Percentiles rank a stretch among this genome's conserved stretches.
These are phyloP conservation scores for Agrypnus murinus DNA, from an alignment of 2,888 invertebrate genomes.

Conservation along the genomic window DNA sequence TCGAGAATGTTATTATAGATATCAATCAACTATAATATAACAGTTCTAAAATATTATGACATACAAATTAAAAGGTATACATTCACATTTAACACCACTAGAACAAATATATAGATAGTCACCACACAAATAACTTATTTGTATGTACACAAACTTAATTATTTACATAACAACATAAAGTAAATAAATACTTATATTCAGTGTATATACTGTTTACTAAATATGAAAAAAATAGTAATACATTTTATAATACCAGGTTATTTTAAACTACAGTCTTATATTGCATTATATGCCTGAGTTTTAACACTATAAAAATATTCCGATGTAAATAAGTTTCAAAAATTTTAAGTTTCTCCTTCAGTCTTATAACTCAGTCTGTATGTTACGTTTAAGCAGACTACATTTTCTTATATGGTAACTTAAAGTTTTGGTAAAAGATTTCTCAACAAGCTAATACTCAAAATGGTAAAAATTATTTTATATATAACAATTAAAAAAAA, in stretches of 20 bases:
- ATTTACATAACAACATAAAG: neutral
- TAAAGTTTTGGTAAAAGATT: slow-evolving; percentile 40
- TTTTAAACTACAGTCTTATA: slow-evolving; percentile 41
- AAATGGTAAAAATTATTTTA: slow-evolving; percentile 19
- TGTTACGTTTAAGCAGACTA: slow-evolving; percentile 49
- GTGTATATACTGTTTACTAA: neutral
- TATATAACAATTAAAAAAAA: slow-evolving; percentile 26
- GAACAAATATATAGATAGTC: no score
- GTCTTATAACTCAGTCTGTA: slow-evolving; percentile 56
- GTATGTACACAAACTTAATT: neutral
- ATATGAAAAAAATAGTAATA: slow-evolving; percentile 23
- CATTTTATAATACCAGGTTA: slow-evolving; percentile 29
- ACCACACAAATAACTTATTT: slow-evolving; percentile 8
- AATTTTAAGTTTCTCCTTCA: slow-evolving; percentile 47
- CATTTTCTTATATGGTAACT: slow-evolving; percentile 43
- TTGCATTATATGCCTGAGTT: slow-evolving; percentile 43
- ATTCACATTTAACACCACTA: no score
- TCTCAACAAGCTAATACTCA: slow-evolving; percentile 37
- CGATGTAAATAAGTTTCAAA: slow-evolving; percentile 43
- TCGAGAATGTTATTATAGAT: no score
- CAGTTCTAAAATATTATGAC: no score
- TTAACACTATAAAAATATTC: slow-evolving; percentile 43
- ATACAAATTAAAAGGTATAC: no score
- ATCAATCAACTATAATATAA: no score
- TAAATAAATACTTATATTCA: slow-evolving; percentile 2